Evolutionary conservation across 2,113 vertebrate species (phyloP).

Genomic region (Origma solitaria): DNA sequence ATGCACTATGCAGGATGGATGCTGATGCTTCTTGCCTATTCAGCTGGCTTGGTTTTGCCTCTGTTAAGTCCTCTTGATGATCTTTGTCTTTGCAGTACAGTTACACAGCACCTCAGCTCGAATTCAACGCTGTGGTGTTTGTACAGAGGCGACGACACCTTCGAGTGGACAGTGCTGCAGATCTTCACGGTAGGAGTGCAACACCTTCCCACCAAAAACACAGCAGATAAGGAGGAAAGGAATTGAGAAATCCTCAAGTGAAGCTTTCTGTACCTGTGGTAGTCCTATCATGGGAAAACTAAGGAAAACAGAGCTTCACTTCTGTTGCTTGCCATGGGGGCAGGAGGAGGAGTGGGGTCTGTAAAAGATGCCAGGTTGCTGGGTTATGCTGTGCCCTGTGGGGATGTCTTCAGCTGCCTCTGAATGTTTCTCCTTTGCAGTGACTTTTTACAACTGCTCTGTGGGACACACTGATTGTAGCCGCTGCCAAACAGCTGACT

Average conservation of each 20-base stretch:
- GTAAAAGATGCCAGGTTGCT: background rate
- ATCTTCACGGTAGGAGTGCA: constrained; percentile 80
- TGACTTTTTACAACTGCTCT: constrained; percentile 93
- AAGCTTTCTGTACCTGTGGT: background rate
- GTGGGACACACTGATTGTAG: constrained; percentile 93
- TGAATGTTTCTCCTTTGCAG: constrained; percentile 64
- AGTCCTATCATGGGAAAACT: background rate
- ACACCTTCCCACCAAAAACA: background rate
- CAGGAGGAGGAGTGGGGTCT: background rate
- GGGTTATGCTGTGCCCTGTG: background rate
- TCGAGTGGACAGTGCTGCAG: constrained; percentile 87
- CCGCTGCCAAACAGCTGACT: constrained; percentile 87
- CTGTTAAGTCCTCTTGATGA: background rate
- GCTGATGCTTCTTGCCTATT: background rate
- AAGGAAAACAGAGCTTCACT: background rate
- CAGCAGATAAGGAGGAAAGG: background rate
- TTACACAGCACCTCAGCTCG: constrained; percentile 78
- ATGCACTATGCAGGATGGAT: background rate
- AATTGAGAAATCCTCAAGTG: background rate
- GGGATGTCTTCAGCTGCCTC: background rate
- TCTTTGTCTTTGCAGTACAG: constrained; percentile 78
- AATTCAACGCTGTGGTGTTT: constrained; percentile 86
- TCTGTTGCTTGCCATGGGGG: background rate
- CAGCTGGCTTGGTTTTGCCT: background rate
- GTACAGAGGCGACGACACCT: constrained; percentile 85